phyloP scores from a whole-genome alignment of 2,113 vertebrate species.

The Acanthochromis polyacanthus region DNA sequence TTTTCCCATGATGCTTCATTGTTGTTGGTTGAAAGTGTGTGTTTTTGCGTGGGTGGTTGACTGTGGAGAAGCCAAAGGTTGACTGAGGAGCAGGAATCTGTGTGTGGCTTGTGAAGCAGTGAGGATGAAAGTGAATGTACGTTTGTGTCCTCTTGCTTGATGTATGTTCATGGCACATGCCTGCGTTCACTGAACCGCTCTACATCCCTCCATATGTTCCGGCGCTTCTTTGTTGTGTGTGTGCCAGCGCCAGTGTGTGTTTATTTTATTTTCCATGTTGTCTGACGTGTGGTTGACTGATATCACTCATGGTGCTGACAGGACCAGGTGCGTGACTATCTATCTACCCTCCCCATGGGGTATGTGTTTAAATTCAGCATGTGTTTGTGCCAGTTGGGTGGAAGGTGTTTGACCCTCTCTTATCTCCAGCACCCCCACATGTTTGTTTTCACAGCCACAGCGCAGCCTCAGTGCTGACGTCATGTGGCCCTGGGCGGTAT shows the following conservation, averaged over 20 bases:
- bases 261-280: slow-evolving; percentile 76
- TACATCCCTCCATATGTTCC: slow-evolving; percentile 23
- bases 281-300: slow-evolving; percentile 75
- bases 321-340: slow-evolving; percentile 81
- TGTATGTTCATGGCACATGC: slow-evolving; percentile 49
- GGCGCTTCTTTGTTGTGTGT: slow-evolving; percentile 35
- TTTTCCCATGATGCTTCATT: slow-evolving; percentile 21
- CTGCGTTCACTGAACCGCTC: slow-evolving; percentile 39
- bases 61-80: slow-evolving; percentile 63
- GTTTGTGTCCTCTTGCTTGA: slow-evolving; percentile 52
- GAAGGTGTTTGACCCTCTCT: slow-evolving; percentile 66
- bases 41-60: slow-evolving; percentile 44
- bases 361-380: slow-evolving; percentile 51
- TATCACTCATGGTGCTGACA: slow-evolving; percentile 73
- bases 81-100: slow-evolving; percentile 75
- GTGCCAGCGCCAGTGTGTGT: slow-evolving; percentile 47
- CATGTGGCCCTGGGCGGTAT: slow-evolving; percentile 59
- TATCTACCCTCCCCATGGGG: slow-evolving; percentile 41
- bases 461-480: slow-evolving; percentile 60
- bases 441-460: slow-evolving; percentile 79
- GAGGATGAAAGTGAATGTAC: slow-evolving; percentile 51
- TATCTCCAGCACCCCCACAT: slow-evolving; percentile 69
- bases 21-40: slow-evolving; percentile 18
- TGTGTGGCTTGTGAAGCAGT: slow-evolving; percentile 19
- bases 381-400: slow-evolving; percentile 13